Evolutionary conservation across 2,797 vertebrate genomes (phyloP).

Genomic region (Tinamus major): DNA sequence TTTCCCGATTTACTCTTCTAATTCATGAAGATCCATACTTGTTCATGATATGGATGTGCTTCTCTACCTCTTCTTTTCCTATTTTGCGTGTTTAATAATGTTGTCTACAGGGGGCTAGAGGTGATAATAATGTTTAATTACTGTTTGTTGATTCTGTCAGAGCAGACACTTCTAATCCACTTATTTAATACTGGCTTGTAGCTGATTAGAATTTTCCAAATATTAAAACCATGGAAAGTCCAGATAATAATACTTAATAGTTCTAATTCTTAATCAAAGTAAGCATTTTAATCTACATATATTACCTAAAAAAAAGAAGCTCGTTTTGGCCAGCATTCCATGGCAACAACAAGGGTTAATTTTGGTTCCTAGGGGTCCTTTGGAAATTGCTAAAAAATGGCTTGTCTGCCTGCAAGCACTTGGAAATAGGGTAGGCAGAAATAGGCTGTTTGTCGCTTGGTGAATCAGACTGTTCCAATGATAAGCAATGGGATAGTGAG

Average conservation of each 20-base stretch:
- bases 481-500: background rate
- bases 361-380: background rate
- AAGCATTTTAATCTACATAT: conserved; percentile 1
- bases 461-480: background rate
- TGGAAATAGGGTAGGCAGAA: background rate
- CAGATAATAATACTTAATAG: conserved; percentile 16
- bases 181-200: conserved; percentile 1
- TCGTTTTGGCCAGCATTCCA: background rate
- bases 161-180: background rate
- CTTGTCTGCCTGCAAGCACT: background rate
- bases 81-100: background rate
- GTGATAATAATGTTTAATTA: conserved; percentile 42
- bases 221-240: conserved; percentile 2
- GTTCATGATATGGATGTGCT: background rate
- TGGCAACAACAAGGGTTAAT: background rate
- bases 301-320: background rate
- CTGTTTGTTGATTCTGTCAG: conserved; percentile 25
- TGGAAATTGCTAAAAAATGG: background rate
- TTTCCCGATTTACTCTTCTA: background rate
- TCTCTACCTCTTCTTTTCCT: background rate
- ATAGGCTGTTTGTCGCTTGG: background rate
- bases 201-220: conserved; percentile 29
- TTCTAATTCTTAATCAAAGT: conserved; percentile 30
- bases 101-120: fast-evolving
- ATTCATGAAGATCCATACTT: background rate